A percentile compares a stretch with the other conserved stretches of the same genome.
Conservation (phyloP, 2,888 invertebrate genomes). For the Aquatica leii region DNA sequence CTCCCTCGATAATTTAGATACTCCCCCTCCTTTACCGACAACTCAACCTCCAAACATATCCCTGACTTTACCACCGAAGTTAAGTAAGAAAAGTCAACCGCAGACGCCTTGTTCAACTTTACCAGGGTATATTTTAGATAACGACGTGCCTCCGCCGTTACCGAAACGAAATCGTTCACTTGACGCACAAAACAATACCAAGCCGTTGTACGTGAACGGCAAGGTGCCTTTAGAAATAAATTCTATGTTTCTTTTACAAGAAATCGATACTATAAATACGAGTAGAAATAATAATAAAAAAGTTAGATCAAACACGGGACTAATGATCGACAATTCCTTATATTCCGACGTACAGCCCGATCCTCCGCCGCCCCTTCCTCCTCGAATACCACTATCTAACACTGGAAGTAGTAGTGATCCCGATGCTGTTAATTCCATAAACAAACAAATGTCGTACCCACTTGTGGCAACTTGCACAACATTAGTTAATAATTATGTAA, state of each 20-base stretch:
- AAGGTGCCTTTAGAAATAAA: constrained; percentile 47
- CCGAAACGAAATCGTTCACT: constrained; percentile 62
- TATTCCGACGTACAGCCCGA: constrained; percentile 49
- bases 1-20: constrained; percentile 46
- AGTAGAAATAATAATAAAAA: constrained; percentile 11
- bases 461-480: constrained; percentile 66
- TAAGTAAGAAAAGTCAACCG: constrained; percentile 32
- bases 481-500: constrained; percentile 62
- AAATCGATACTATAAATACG: constrained; percentile 49
- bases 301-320: constrained; percentile 33
- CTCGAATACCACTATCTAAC: constrained; percentile 62
- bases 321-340: constrained; percentile 50
- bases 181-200: constrained; percentile 39
- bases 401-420: constrained; percentile 55
- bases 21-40: constrained; percentile 47
- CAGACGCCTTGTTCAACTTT: constrained; percentile 23
- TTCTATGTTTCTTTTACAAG: constrained; percentile 47
- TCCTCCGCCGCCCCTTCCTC: constrained; percentile 70
- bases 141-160: constrained; percentile 63
- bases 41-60: constrained; percentile 45
- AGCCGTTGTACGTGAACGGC: constrained; percentile 48
- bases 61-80: constrained; percentile 44
- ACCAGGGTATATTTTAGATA: constrained; percentile 40
- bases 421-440: constrained; percentile 68
- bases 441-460: constrained; percentile 71